phyloP scores from a whole-genome alignment of 2,888 invertebrate species.

The Lepidochrysops patricia region DNA sequence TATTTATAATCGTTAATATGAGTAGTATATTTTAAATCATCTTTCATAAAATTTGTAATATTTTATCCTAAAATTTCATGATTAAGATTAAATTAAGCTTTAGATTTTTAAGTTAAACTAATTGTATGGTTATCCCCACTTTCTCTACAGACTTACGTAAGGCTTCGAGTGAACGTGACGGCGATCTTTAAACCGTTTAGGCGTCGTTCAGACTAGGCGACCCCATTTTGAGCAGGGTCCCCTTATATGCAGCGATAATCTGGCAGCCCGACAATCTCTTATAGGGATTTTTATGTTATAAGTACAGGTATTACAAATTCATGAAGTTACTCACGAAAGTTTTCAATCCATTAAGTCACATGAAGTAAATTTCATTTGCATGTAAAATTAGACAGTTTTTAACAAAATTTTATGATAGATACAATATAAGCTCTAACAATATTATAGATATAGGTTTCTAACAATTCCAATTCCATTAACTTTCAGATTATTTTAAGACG shows the following conservation, averaged over 20 bases:
- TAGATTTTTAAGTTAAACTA: slow-evolving; percentile 32
- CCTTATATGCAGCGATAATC: neutral
- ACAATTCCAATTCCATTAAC: slow-evolving; percentile 27
- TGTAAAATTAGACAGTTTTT: neutral
- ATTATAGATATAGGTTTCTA: slow-evolving; percentile 14
- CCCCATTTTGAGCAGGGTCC: slow-evolving; percentile 4
- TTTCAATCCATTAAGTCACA: neutral
- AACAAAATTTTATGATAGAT: neutral
- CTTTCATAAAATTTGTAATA: neutral
- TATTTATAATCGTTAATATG: neutral
- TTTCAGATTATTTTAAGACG: slow-evolving; percentile 30
- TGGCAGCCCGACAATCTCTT: neutral
- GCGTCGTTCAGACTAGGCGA: slow-evolving; percentile 11
- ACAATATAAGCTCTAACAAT: neutral
- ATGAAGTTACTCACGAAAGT: neutral
- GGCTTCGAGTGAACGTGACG: slow-evolving; percentile 27
- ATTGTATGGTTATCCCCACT: slow-evolving; percentile 36
- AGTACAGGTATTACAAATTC: neutral
- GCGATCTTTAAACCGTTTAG: slow-evolving; percentile 33
- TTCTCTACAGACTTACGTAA: slow-evolving; percentile 45
- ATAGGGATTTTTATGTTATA: slow-evolving; percentile 3
- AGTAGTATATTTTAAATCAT: neutral
- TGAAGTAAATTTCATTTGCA: neutral
- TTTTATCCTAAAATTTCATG: neutral
- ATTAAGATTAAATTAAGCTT: neutral